A percentile compares a stretch with the other conserved stretches of the same genome.
phyloP scores from a whole-genome alignment of 1,140 invertebrate genomes.

The Diachasma alloeum region DNA sequence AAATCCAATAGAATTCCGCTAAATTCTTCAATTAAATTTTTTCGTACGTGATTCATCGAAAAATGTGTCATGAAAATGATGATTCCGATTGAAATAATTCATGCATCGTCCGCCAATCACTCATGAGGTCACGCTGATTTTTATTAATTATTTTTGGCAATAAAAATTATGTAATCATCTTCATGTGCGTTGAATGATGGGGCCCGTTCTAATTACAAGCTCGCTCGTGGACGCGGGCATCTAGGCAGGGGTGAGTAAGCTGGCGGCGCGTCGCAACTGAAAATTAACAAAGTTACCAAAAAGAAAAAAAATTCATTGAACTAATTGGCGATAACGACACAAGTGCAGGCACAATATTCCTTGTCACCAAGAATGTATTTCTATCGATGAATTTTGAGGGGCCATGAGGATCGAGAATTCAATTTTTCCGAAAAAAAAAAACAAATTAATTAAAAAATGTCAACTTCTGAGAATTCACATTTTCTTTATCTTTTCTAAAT shows the following conservation, averaged over 20 bases:
- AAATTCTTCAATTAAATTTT: no score
- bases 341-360: conserved; percentile 6
- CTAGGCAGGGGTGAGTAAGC: conserved; percentile 59
- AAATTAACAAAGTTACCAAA: conserved; percentile 32
- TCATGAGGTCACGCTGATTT: conserved; percentile 57
- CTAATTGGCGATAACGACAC: conserved; percentile 19
- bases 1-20: no score
- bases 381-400: not conserved
- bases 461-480: no score
- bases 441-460: no score
- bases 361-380: not conserved
- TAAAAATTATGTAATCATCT: conserved; percentile 38
- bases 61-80: not conserved
- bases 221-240: conserved; percentile 51
- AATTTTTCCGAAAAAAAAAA: no score
- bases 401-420: not conserved
- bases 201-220: conserved; percentile 48
- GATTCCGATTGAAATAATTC: not conserved
- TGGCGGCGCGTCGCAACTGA: conserved; percentile 55
- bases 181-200: conserved; percentile 51
- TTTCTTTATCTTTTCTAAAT: no score
- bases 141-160: conserved; percentile 56
- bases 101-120: conserved; percentile 31
- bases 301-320: conserved; percentile 14
- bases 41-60: no score